Conservation (phyloP, 2,888 invertebrate species). For the Andrena hattorfiana region DNA sequence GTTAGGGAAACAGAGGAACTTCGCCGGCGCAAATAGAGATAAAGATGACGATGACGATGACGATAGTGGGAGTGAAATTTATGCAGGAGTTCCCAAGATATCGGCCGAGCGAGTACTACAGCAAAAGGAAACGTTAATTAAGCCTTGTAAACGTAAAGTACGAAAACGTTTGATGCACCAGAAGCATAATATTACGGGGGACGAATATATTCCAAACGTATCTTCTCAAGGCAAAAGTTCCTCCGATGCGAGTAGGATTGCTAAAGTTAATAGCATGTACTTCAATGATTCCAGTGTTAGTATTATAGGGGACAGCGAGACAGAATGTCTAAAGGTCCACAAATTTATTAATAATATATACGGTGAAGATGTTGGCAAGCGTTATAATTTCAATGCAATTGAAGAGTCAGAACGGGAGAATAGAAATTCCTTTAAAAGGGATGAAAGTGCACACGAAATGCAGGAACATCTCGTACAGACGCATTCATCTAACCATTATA, state of each 20-base stretch:
- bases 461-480: neutral
- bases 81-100: conserved; percentile 72
- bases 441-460: neutral
- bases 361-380: neutral
- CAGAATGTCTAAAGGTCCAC: neutral
- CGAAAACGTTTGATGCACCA: conserved; percentile 10
- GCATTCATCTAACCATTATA: neutral
- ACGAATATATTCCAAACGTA: neutral
- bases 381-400: neutral
- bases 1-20: neutral
- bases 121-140: conserved; percentile 15
- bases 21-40: neutral
- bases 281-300: conserved; percentile 71
- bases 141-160: conserved; percentile 35
- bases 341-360: neutral
- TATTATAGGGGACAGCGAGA: conserved; percentile 68
- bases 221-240: too few relatives aligned
- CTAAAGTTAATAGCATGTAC: neutral
- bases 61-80: conserved; percentile 69
- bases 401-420: neutral
- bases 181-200: neutral
- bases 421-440: neutral
- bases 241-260: neutral
- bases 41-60: neutral
- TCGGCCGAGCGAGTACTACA: conserved; percentile 46